These are phyloP conservation scores for Caenorhabditis sp. DNA, from an alignment of 2,888 invertebrate genomes.

Conservation along the genomic window DNA sequence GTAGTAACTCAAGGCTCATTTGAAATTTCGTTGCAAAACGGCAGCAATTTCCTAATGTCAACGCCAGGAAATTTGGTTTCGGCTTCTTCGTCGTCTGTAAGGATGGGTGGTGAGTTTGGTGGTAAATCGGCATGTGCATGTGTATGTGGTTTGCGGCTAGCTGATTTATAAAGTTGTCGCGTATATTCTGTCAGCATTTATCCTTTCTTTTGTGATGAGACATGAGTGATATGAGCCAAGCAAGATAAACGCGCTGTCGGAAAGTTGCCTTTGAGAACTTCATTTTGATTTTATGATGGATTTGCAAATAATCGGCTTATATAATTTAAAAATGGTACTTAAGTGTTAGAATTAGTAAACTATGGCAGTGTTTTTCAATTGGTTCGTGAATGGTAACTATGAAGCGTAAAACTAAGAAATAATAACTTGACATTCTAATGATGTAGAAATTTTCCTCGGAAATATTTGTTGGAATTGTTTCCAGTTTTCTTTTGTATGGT, in stretches of 20 bases:
- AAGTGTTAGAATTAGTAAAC: too few relatives aligned
- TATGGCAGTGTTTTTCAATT: too few relatives aligned
- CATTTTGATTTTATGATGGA: too few relatives aligned
- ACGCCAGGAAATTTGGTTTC: conserved; percentile 37
- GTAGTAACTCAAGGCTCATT: conserved; percentile 2
- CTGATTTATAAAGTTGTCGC: not conserved
- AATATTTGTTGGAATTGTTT: conserved; percentile 1
- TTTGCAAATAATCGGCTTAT: too few relatives aligned
- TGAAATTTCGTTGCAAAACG: conserved; percentile 3
- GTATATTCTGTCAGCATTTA: conserved; percentile 32
- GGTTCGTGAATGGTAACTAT: too few relatives aligned
- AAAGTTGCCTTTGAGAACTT: conserved; percentile 13
- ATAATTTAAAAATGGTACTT: too few relatives aligned
- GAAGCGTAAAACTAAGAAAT: too few relatives aligned
- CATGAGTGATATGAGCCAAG: conserved; percentile 43
- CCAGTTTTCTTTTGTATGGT: too few relatives aligned
- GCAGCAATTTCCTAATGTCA: conserved; percentile 32
- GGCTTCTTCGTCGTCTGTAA: conserved; percentile 5
- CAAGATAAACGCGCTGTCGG: conserved; percentile 26
- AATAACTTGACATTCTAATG: too few relatives aligned
- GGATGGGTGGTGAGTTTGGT: conserved; percentile 8
- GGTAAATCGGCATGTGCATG: not conserved
- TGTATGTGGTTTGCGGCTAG: too few relatives aligned
- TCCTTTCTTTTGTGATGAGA: conserved; percentile 31
- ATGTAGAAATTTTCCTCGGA: too few relatives aligned